Base-by-base conservation (phyloP, 2,888 invertebrate species). In the Tiliacea citrago region DNA sequence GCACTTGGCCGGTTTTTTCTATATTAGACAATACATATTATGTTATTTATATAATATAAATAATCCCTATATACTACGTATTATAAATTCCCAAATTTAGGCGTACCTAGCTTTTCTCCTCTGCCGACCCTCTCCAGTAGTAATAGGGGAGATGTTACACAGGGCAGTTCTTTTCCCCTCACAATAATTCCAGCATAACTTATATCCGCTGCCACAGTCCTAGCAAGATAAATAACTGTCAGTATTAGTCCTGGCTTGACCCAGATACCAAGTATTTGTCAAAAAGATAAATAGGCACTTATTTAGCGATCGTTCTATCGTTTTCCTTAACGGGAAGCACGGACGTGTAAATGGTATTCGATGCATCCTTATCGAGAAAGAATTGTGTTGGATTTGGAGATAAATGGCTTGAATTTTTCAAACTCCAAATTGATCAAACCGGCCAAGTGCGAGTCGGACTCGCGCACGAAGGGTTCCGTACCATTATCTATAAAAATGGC, bases 211-310 rank as follows among this genome's bases (percentile, higher is more conserved):
- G 10, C 45, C 47, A 63, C 67, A 63, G 49, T 49, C 12, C 35
- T 0, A 18, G 13, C 35, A 68, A 55, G 68, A 79, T 79, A 79
- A 79, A 79, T 79, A 73, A 79, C 73, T 35, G 51, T 7, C 65
- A 9, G 65, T 42, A 81, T 77, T 68, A 81, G 60, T 55, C 62
- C 62, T 49, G 76, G 63, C 55, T 69, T 79, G 77, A 72, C 74
- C 63, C 77, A 63, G 77, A 77, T 63, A 55, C 47, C 42, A 55
- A 53, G 61, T 42, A 74, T 75, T 75, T 84, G 75, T 75, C 74
- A 82, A 76, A 83, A 62, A 79, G 78, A 79, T 79, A 68, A 65
- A 79, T 79, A 73, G 79, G 16, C 67, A 58, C 21, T 79, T 79
- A 73, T 68, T 68, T 79, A 45, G 47, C 63, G 4, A 79, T 73